Base-by-base conservation (phyloP, 2,797 vertebrate species). In the Craterocephalus amniculus region DNA sequence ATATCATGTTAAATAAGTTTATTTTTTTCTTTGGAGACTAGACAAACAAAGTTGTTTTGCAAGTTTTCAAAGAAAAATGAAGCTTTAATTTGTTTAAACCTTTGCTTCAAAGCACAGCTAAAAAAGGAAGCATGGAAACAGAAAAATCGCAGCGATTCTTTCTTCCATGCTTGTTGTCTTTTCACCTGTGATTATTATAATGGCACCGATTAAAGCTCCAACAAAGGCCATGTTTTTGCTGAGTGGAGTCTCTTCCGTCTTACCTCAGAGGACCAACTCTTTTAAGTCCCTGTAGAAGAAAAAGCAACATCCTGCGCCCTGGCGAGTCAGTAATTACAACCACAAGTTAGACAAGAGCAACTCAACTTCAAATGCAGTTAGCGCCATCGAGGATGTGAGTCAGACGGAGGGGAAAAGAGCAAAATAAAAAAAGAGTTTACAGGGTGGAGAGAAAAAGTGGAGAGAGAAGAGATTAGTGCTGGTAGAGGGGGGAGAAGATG, bases 271-370 rank as follows among this genome's bases (percentile, higher is more conserved):
- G 84, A 79, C 49, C 58, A 22, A 55, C 72, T 78, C 74, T 76
- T 83, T 80, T 71, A 68, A 60, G 69, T 78, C 61, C 58, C 36
- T 58, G 49, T 56, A 55, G 63, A 72, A 66, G 11, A 69, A 83
- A 70, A 75, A 88, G 89, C 81, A 91, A 85, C 79, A 79, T 88
- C 78, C 86, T 82, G 86, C 45, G 16, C 80, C 85, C 81, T 29
- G 74, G 74, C 63, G 84, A 81, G 81, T 66, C 65, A 38, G 74
- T 91, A 91, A 91, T 90, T 87, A 58, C 74, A 79, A 79, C 79
- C 79, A 59, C 70, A 73, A 71, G 80, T 90, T 79, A 80, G 74
- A 78, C 22, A 9, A 74, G 60, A 67, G 70, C 55, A 35, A 58
- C 62, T 67, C 9, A 14, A 84, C 81, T 87, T 90, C 83, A 92